Conservation (phyloP, 2,888 invertebrate species). For the Pseudococcus jackbeardsleyi region DNA sequence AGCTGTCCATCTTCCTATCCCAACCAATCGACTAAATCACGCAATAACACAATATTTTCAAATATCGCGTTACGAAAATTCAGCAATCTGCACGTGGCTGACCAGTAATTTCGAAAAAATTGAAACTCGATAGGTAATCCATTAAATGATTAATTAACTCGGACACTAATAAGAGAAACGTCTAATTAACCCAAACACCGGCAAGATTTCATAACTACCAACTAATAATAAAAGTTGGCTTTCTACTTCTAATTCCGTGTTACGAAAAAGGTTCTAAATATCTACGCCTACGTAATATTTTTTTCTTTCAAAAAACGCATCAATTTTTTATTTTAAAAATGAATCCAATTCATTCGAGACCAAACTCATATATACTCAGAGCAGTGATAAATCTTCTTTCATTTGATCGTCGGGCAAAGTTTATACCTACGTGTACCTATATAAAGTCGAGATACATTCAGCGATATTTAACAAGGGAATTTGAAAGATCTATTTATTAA, state of each 20-base stretch:
- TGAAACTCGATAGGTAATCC: too few relatives aligned
- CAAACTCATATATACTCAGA: not conserved
- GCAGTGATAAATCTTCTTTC: constrained; percentile 58
- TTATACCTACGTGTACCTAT: not conserved
- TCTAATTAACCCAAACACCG: not conserved
- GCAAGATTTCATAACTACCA: not conserved
- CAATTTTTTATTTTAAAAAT: constrained; percentile 54
- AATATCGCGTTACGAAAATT: not conserved
- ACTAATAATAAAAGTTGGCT: not conserved
- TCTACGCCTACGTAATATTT: not conserved
- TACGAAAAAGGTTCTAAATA: not conserved
- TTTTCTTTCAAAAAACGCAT: not conserved
- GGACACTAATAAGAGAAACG: not conserved
- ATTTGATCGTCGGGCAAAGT: constrained; percentile 20
- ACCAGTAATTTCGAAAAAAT: constrained; percentile 1
- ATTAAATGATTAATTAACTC: not conserved
- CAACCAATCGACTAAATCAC: too few relatives aligned
- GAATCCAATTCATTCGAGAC: constrained; percentile 39
- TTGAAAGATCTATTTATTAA: constrained; percentile 51
- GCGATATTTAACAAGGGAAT: constrained; percentile 38
- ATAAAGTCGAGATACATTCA: constrained; percentile 12
- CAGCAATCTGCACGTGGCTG: not conserved
- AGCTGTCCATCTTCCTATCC: too few relatives aligned
- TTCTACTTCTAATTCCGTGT: not conserved
- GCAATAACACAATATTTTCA: not conserved